Base-by-base conservation (phyloP, 2,888 invertebrate species). In the Adelognathus sp. region DNA sequence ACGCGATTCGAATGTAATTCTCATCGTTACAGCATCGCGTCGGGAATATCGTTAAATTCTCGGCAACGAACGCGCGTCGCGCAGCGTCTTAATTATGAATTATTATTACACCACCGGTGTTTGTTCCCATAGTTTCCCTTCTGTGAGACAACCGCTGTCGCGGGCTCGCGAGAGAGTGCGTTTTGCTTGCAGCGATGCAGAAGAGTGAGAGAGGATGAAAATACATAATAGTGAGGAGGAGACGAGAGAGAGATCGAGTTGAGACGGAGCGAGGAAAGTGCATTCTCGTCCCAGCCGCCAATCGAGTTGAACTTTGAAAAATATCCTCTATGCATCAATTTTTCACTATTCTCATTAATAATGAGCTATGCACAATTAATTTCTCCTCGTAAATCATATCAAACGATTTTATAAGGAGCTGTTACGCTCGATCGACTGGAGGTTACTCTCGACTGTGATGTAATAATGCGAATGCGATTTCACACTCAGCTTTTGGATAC, bases 111-210 rank as follows among this genome's bases (percentile, higher is more conserved):
- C 18, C 46, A 50, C 21, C 46, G 18, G 71, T 82, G n/a, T 83
- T 77, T 75, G 85, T 88, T 88, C 86, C 77, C 84, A 83, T 82
- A 83, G 83, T 88, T 87, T 86, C 85, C 86, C 86, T 86, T 87
- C 86, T 85, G 85, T 84, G 83, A 73, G 83, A 81, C 60, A 80
- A 72, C 54, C 54, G 71, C 56, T 33, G 60, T 21, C 33, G n/a
- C 50, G 18, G 29, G 6, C 64, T 27, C 24, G 14, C 46, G 9
- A 24, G 14, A 29, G 3, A n/a, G 16, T 7, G 27, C 44, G 46
- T 24, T n/a, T 50, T 11, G 21, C 46, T 24, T n/a, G 11, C 21
- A 21, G 11, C 46, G 46, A 21, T 27, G 31, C 18, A 39, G 36
- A 52, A 50, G 33, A 64, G 41, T 16, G 7, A 21, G 46, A 29